phyloP scores from a whole-genome alignment of 2,888 invertebrate species.

The Lepeophtheirus nordmannii region DNA sequence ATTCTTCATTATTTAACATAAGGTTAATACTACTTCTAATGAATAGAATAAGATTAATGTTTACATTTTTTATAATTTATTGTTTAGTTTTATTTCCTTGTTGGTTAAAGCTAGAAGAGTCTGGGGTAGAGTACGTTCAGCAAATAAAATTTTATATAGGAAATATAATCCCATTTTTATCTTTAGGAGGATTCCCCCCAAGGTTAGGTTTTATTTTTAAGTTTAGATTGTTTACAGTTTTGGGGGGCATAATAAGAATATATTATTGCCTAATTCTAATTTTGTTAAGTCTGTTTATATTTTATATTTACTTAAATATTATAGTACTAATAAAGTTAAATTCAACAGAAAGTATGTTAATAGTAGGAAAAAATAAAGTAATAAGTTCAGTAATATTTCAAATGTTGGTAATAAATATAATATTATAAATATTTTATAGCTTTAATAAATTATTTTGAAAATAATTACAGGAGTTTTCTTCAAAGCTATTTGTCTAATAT shows the following conservation, averaged over 20 bases:
- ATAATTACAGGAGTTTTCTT: background rate
- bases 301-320: background rate
- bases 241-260: background rate
- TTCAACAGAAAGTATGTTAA: background rate
- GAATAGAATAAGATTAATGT: too few relatives aligned
- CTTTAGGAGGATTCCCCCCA: background rate
- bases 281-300: background rate
- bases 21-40: background rate
- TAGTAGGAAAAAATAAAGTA: background rate
- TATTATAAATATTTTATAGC: background rate
- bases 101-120: background rate
- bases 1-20: background rate
- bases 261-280: background rate
- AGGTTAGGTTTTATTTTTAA: background rate
- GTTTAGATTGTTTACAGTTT: background rate
- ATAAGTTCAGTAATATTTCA: background rate
- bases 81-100: background rate
- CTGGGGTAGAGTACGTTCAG: background rate
- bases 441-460: background rate
- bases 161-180: background rate
- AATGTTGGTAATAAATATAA: background rate
- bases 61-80: too few relatives aligned
- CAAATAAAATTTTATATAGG: background rate
- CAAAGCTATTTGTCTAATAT: conserved; percentile 15
- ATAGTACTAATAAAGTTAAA: background rate